phyloP scores from a whole-genome alignment of 2,888 invertebrate genomes.

The Parthenolecanium corni region DNA sequence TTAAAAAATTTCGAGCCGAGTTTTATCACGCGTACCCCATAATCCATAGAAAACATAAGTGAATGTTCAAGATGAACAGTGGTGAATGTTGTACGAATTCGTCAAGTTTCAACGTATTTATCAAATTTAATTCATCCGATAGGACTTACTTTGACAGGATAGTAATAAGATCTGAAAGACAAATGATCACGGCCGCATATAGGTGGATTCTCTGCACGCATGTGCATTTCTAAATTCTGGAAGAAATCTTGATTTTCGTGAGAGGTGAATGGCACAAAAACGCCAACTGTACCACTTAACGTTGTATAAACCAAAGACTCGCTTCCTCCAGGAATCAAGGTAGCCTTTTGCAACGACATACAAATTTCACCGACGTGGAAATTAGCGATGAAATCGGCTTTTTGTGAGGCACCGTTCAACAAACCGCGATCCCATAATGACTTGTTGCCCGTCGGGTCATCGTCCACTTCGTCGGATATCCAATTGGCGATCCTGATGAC shows the following conservation, averaged over 20 bases:
- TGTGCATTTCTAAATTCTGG: constrained; percentile 98
- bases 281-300: constrained; percentile 84
- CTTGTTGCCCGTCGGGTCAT: constrained; percentile 97
- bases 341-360: constrained; percentile 89
- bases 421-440: constrained; percentile 89
- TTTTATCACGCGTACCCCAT: too few relatives aligned
- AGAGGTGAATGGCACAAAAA: constrained; percentile 85
- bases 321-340: constrained; percentile 92
- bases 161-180: constrained; percentile 93
- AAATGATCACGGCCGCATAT: constrained; percentile 95
- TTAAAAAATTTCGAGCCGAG: too few relatives aligned
- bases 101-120: too few relatives aligned
- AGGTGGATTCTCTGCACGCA: constrained; percentile 93
- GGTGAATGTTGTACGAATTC: too few relatives aligned
- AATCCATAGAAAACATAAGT: too few relatives aligned
- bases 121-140: too few relatives aligned
- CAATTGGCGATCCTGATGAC: constrained; percentile 75
- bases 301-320: constrained; percentile 95
- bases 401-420: constrained; percentile 93
- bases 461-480: constrained; percentile 94
- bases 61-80: too few relatives aligned
- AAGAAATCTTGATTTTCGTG: constrained; percentile 98
- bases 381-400: constrained; percentile 81
- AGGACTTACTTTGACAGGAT: constrained; percentile 71
- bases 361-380: constrained; percentile 95